A percentile compares a stretch with the other conserved stretches of the same genome.
These are phyloP conservation scores for Dromas ardeola DNA, from an alignment of 2,113 vertebrate genomes.

Conservation along the genomic window DNA sequence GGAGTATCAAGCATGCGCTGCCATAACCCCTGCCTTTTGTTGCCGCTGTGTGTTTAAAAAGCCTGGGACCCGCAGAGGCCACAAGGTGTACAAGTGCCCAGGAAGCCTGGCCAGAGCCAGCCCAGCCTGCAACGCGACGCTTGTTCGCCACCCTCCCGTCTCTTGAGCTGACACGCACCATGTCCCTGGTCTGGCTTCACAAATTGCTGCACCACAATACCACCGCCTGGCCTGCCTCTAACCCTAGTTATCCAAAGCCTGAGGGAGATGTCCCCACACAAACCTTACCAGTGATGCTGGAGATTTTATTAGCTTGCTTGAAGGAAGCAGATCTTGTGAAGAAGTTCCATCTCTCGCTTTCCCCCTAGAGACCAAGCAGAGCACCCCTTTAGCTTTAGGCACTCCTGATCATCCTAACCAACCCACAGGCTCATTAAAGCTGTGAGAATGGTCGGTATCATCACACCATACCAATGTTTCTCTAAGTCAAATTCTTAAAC, in stretches of 20 bases:
- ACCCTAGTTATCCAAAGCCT: neutral
- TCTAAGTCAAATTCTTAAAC: neutral
- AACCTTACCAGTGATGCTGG: neutral
- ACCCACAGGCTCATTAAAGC: neutral
- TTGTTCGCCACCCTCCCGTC: neutral
- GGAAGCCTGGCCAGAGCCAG: neutral
- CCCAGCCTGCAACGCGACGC: accelerated
- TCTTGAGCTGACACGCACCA: neutral
- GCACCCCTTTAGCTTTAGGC: neutral
- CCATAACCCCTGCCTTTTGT: neutral
- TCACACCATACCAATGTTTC: neutral
- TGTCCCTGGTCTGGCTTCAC: neutral
- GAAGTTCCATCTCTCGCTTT: neutral
- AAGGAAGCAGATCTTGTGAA: neutral
- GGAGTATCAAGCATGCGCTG: neutral
- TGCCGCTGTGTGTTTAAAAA: neutral
- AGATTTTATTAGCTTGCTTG: neutral
- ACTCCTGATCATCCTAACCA: neutral
- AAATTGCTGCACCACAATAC: neutral
- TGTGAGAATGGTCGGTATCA: no score
- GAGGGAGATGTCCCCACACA: neutral
- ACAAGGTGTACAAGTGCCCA: neutral
- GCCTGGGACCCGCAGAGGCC: no score
- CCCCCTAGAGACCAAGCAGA: neutral
- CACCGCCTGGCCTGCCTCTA: neutral